Conservation (phyloP, 2,797 vertebrate genomes). For the Erethizon dorsatum region DNA sequence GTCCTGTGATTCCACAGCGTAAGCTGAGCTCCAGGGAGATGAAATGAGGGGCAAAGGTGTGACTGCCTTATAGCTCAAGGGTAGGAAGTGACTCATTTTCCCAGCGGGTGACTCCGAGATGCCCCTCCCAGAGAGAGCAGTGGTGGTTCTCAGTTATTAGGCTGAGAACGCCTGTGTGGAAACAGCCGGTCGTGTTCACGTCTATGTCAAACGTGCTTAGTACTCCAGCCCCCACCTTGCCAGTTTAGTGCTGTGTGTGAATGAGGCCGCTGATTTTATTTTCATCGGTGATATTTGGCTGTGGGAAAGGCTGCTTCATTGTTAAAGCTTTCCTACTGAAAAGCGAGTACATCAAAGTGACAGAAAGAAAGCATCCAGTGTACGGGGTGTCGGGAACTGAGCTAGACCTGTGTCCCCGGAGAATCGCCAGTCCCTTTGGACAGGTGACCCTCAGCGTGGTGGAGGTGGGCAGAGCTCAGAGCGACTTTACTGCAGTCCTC, state of each 20-base stretch:
- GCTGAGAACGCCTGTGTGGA: not conserved
- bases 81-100: not conserved
- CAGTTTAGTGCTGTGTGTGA: not conserved
- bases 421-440: not conserved
- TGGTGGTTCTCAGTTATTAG: constrained; percentile 39
- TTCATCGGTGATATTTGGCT: not conserved
- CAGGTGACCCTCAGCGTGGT: not conserved
- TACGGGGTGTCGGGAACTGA: not conserved
- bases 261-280: constrained; percentile 45
- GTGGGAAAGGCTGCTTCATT: not conserved
- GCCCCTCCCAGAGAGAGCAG: not conserved
- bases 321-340: constrained; percentile 51
- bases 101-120: not conserved
- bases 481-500: not conserved
- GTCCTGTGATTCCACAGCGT: not conserved
- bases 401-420: not conserved
- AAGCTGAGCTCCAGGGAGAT: not conserved
- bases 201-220: not conserved
- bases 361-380: not conserved
- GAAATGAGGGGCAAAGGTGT: not conserved
- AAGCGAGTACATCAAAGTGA: not conserved
- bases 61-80: not conserved
- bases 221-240: not conserved
- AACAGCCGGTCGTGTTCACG: constrained; percentile 14
- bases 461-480: not conserved